Conservation (phyloP, 2,888 invertebrate species). For the Prionchulus punctatus region DNA sequence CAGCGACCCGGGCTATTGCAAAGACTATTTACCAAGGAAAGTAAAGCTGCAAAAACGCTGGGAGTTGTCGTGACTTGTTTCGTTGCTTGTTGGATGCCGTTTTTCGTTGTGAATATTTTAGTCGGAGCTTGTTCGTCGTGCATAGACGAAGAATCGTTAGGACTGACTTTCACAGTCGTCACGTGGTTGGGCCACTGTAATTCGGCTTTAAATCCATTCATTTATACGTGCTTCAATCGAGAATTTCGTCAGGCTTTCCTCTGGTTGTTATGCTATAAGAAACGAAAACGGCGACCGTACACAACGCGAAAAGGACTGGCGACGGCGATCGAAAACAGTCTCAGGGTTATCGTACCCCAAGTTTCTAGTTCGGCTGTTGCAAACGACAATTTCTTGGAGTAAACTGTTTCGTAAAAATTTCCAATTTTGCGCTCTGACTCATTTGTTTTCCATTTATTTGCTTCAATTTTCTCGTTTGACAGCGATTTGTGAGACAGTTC, state of each 20-base stretch:
- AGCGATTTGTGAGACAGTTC: too few relatives aligned
- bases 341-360: too few relatives aligned
- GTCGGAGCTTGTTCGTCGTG: conserved; percentile 51
- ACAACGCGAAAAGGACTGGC: too few relatives aligned
- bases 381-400: too few relatives aligned
- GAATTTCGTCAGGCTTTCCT: neutral
- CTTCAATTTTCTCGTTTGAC: too few relatives aligned
- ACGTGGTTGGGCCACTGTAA: conserved; percentile 7
- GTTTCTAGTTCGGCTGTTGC: too few relatives aligned
- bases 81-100: conserved; percentile 90
- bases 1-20: too few relatives aligned
- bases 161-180: neutral
- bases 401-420: too few relatives aligned
- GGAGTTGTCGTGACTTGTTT: conserved; percentile 86
- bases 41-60: conserved; percentile 89
- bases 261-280: neutral
- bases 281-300: too few relatives aligned
- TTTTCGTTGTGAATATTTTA: conserved; percentile 81
- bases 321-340: too few relatives aligned
- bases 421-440: too few relatives aligned
- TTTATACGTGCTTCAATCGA: conserved; percentile 8
- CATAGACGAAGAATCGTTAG: neutral
- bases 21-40: conserved; percentile 84
- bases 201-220: conserved; percentile 8
- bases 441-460: too few relatives aligned